Percentiles rank a stretch among this genome's conserved stretches.
These are phyloP conservation scores for Drosophila fulvimacula DNA, from an alignment of 2,888 invertebrate genomes.

Conservation along the genomic window DNA sequence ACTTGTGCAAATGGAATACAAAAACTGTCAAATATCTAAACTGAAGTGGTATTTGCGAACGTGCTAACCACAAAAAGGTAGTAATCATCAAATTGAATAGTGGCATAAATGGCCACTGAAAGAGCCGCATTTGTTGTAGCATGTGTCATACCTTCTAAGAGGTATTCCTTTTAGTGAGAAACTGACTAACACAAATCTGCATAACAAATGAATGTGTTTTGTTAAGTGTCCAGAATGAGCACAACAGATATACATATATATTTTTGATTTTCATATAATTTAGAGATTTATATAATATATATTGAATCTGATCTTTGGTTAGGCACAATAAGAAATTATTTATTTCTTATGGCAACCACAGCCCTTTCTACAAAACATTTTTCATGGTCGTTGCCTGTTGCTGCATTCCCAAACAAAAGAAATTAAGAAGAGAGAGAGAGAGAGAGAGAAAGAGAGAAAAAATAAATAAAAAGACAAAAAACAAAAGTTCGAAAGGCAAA, in stretches of 20 bases:
- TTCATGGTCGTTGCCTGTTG: constrained; percentile 74
- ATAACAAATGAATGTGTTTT: neutral
- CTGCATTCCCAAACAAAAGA: constrained; percentile 65
- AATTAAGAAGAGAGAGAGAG: constrained; percentile 21
- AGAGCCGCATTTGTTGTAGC: neutral
- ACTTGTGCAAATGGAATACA: constrained; percentile 16
- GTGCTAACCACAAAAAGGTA: constrained; percentile 18
- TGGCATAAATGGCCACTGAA: neutral
- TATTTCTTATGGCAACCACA: constrained; percentile 1
- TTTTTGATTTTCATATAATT: too few relatives aligned
- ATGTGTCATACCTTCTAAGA: neutral
- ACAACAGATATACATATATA: too few relatives aligned
- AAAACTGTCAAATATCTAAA: constrained; percentile 25
- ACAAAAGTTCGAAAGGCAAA: constrained; percentile 81
- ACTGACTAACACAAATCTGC: too few relatives aligned
- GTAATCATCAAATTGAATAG: constrained; percentile 5
- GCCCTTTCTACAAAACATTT: constrained; percentile 66
- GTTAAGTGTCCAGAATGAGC: neutral
- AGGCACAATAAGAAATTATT: constrained; percentile 2
- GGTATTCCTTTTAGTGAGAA: neutral
- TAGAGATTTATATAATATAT: neutral
- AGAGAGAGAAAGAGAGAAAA: constrained; percentile 15
- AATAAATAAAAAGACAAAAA: constrained; percentile 28
- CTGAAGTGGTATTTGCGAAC: neutral
- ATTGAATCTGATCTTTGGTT: neutral